Evolutionary conservation across 2,888 invertebrate species (phyloP).

Genomic region (Melinaea marsaeus): DNA sequence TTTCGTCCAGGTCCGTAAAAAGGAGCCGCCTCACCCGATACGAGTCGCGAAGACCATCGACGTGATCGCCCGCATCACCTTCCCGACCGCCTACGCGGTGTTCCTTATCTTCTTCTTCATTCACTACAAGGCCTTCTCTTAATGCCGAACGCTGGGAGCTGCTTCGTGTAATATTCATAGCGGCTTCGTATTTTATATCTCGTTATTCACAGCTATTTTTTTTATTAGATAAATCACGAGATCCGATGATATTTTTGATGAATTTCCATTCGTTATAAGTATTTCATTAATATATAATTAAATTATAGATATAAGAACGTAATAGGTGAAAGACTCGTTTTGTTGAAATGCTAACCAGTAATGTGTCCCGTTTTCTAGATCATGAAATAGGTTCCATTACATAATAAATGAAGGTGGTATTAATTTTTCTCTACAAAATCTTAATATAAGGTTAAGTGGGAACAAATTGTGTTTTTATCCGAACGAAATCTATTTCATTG

Average conservation of each 20-base stretch:
- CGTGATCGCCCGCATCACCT: slow-evolving; percentile 95
- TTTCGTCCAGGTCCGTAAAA: slow-evolving; percentile 92
- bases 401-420: slow-evolving; percentile 11
- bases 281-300: slow-evolving; percentile 53
- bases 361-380: slow-evolving; percentile 6
- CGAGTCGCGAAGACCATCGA: slow-evolving; percentile 96
- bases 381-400: slow-evolving; percentile 60
- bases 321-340: slow-evolving; percentile 40
- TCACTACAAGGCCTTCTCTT: slow-evolving; percentile 92
- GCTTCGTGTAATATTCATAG: slow-evolving; percentile 53
- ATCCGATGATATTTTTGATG: slow-evolving; percentile 47
- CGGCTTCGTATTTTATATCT: slow-evolving; percentile 49
- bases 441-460: slow-evolving; percentile 68
- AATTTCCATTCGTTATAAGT: slow-evolving; percentile 48
- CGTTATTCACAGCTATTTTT: slow-evolving; percentile 49
- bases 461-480: slow-evolving; percentile 51
- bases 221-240: slow-evolving; percentile 43
- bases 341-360: slow-evolving; percentile 13
- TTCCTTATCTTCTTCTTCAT: slow-evolving; percentile 97
- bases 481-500: slow-evolving; percentile 68
- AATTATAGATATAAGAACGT: slow-evolving; percentile 44
- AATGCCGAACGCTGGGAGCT: slow-evolving; percentile 62
- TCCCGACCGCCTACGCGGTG: slow-evolving; percentile 94
- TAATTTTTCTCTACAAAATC: slow-evolving; percentile 34
- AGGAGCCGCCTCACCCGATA: slow-evolving; percentile 94